phyloP scores from a whole-genome alignment of 2,888 invertebrate species.

The Theretra japonica region DNA sequence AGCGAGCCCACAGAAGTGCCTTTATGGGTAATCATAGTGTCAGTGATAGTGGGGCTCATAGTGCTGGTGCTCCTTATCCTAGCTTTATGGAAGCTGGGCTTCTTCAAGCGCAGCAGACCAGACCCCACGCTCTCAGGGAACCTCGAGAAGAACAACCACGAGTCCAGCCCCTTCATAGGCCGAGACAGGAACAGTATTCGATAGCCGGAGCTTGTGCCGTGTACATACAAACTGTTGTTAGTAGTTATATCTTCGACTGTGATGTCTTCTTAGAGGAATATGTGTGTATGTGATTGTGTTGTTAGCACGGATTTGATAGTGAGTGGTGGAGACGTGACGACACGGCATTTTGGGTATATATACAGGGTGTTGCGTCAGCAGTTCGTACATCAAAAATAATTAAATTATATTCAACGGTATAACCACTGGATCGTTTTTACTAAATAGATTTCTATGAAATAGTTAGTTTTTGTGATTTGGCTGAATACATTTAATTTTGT shows the following conservation, averaged over 20 bases:
- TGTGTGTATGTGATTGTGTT: conserved; percentile 75
- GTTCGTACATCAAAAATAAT: too few species aligned
- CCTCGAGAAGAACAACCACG: conserved; percentile 89
- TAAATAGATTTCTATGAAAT: too few species aligned
- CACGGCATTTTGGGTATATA: too few species aligned
- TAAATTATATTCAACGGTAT: too few species aligned
- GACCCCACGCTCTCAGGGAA: conserved; percentile 93
- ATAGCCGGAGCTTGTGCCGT: conserved; percentile 61
- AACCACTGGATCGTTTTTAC: too few species aligned
- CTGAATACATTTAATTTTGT: too few species aligned
- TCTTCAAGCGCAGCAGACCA: conserved; percentile 94
- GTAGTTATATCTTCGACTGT: conserved; percentile 73
- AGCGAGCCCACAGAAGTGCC: conserved; percentile 90
- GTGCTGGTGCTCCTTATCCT: conserved; percentile 92
- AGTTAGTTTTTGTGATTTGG: too few species aligned
- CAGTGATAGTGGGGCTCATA: conserved; percentile 92
- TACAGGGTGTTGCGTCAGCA: too few species aligned
- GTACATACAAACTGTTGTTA: conserved; percentile 27
- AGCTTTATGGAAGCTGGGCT: conserved; percentile 94
- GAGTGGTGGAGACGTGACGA: too few species aligned
- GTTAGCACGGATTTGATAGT: conserved; percentile 61
- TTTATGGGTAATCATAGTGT: conserved; percentile 94
- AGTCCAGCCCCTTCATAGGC: conserved; percentile 87
- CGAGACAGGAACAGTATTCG: conserved; percentile 76
- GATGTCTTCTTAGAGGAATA: conserved; percentile 83